Conservation (phyloP, 2,113 vertebrate genomes). For the Xenotilapia caudafasciata region DNA sequence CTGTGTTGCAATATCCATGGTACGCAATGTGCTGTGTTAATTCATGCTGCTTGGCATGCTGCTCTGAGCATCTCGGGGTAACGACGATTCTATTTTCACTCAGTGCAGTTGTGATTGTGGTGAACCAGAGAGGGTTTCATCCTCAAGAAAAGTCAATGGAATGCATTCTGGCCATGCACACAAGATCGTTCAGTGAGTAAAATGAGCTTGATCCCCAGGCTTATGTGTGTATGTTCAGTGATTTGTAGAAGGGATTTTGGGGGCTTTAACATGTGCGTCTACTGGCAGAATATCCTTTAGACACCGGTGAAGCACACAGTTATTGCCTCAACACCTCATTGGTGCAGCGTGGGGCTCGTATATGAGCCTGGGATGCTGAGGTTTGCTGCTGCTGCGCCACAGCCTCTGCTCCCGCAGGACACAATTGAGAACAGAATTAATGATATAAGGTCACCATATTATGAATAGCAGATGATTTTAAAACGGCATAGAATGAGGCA, state of each 20-base stretch:
- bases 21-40: constrained; percentile 41
- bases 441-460: constrained; percentile 37
- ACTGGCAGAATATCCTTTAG: constrained; percentile 51
- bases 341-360: not conserved
- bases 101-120: constrained; percentile 7
- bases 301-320: constrained; percentile 19
- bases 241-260: constrained; percentile 71
- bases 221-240: constrained; percentile 68
- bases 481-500: constrained; percentile 5
- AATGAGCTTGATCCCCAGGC: constrained; percentile 65
- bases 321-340: constrained; percentile 46
- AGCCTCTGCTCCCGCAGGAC: constrained; percentile 6
- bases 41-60: constrained; percentile 45
- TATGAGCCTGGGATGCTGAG: constrained; percentile 8
- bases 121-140: constrained; percentile 21
- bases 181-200: constrained; percentile 59
- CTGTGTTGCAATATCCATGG: constrained; percentile 36
- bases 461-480: constrained; percentile 50
- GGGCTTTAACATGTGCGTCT: constrained; percentile 60
- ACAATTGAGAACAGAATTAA: constrained; percentile 21
- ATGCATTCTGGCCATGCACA: constrained; percentile 54
- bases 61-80: constrained; percentile 31
- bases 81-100: constrained; percentile 44
- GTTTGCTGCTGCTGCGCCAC: constrained; percentile 13
- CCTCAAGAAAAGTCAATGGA: constrained; percentile 50